These are phyloP conservation scores for Vultur gryphus DNA, from an alignment of 2,797 vertebrate genomes.

Conservation along the genomic window DNA sequence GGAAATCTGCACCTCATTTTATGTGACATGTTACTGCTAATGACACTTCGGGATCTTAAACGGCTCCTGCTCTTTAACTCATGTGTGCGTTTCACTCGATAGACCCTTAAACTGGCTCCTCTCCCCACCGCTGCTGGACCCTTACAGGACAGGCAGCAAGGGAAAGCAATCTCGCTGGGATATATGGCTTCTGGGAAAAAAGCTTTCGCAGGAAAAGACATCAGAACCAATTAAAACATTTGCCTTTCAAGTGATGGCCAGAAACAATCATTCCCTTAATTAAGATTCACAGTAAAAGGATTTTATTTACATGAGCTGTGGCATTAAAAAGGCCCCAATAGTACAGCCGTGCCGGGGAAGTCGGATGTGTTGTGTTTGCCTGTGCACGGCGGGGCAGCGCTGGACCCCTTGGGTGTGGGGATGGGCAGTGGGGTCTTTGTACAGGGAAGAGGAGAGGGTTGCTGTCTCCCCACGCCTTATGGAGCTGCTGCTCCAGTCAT, in stretches of 20 bases:
- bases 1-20: constrained; percentile 76
- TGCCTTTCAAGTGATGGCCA: constrained; percentile 19
- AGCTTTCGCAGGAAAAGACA: neutral
- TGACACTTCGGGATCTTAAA: constrained; percentile 42
- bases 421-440: neutral
- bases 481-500: neutral
- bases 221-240: constrained; percentile 51
- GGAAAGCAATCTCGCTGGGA: neutral
- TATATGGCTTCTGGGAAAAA: neutral
- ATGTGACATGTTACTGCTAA: constrained; percentile 64
- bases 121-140: neutral
- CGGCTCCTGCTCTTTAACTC: constrained; percentile 8
- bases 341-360: fast-evolving
- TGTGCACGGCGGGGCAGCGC: fast-evolving
- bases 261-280: constrained; percentile 41
- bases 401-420: neutral
- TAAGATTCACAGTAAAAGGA: constrained; percentile 45
- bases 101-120: neutral
- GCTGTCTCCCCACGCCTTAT: fast-evolving
- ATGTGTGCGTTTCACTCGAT: neutral
- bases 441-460: neutral
- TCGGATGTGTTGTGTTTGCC: neutral
- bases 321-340: neutral
- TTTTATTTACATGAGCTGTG: constrained; percentile 51
- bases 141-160: neutral